Evolutionary conservation across 2,113 vertebrate species (phyloP).

Genomic region (Rhynchomys soricoides): DNA sequence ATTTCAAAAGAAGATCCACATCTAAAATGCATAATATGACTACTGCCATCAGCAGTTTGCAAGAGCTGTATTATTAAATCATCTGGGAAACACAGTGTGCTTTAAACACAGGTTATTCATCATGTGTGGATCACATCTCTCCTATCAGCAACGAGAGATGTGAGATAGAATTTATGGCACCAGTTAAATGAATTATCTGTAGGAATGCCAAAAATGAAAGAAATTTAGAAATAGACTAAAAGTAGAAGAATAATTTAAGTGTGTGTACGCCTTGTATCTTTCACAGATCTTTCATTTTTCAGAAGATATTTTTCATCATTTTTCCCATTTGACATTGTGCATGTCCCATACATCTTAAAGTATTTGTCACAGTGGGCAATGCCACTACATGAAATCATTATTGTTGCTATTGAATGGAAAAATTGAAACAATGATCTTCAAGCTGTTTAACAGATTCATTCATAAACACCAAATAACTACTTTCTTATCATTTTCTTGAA

Average conservation of each 20-base stretch:
- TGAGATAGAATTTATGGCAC: neutral
- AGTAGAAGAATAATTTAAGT: neutral
- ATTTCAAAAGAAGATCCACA: neutral
- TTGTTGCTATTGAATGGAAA: conserved; percentile 23
- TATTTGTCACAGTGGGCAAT: conserved; percentile 15
- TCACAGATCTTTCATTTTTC: conserved; percentile 8
- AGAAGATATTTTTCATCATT: neutral
- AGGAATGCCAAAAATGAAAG: neutral
- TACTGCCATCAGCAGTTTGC: conserved; percentile 25
- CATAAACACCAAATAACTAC: conserved; percentile 19
- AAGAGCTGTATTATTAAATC: conserved; percentile 38
- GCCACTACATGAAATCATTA: conserved; percentile 34
- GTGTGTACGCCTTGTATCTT: neutral
- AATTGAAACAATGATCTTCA: conserved; percentile 59
- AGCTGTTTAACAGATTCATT: neutral
- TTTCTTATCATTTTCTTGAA: conserved; percentile 31
- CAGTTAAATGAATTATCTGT: neutral
- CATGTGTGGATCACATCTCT: conserved; percentile 32
- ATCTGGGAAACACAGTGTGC: neutral
- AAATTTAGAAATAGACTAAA: neutral
- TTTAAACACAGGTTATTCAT: conserved; percentile 27
- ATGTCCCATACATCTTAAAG: neutral
- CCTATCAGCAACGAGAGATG: neutral
- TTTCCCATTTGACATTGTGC: neutral
- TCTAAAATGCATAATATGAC: conserved; percentile 30